These are phyloP conservation scores for Artibeus jamaicensis DNA, from an alignment of 2,797 vertebrate genomes.

Conservation along the genomic window DNA sequence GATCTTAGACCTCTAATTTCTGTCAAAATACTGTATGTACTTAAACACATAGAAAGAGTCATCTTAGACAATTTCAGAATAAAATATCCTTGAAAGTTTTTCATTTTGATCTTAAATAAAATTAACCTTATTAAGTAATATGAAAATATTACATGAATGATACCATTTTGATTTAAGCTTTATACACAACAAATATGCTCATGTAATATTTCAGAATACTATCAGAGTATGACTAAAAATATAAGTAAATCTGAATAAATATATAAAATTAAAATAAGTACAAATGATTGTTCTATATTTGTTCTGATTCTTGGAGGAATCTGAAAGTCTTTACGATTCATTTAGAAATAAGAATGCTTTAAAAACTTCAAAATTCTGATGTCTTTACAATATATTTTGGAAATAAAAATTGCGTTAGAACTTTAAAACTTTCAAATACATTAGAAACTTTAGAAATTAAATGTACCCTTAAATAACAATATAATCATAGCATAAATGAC, in stretches of 20 bases:
- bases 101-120: not conserved
- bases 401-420: not conserved
- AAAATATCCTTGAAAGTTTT: not conserved
- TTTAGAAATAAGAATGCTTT: not conserved
- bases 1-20: not conserved
- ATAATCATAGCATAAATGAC: not conserved
- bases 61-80: not conserved
- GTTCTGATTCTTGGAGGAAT: not conserved
- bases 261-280: not conserved
- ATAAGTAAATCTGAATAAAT: not conserved
- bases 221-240: not conserved
- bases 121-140: not conserved
- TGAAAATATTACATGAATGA: not conserved
- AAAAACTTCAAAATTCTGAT: not conserved
- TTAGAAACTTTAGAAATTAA: not conserved
- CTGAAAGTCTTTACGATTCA: not conserved
- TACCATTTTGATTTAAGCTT: not conserved
- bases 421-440: not conserved
- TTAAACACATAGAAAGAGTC: not conserved
- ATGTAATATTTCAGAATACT: not conserved
- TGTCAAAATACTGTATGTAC: not conserved
- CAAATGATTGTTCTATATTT: not conserved
- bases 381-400: not conserved
- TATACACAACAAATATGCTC: not conserved
- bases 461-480: not conserved